Base-by-base conservation (phyloP, 2,888 invertebrate species). In the Villa cingulata region DNA sequence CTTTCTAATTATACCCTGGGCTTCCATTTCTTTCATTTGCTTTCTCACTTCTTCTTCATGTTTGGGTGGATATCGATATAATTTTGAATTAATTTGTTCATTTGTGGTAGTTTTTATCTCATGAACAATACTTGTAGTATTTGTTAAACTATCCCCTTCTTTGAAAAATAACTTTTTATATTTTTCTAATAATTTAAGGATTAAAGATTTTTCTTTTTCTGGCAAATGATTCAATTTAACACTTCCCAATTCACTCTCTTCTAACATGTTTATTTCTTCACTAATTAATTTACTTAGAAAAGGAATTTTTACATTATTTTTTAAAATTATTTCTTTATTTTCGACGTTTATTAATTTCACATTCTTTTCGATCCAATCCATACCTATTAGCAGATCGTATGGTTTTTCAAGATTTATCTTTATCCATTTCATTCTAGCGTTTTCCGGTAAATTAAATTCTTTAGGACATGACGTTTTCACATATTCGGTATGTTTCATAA, bases 71-170 rank as follows among this genome's bases (percentile, higher is more conserved):
- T 41, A 18, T 36, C 47, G 6, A 16, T 47, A 48, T 19, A 38
- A 16, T 47, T 45, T 47, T 5, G 43, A 29, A n/a, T 47, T 32
- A 27, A 51, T 48, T 34, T 39, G 44, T 42, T 49, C 38, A 12
- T 48, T 43, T 15, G 48, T 46, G 12, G 19, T 51, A 20, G 45
- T 48, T 37, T 34, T 44, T 23, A 49, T 51, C 44, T 51, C 44
- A 17, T 39, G 43, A 2, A n/a, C 16, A n/a, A 48, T 29, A 16
- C 10, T 16, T 15, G 46, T 23, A 20, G 51, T 49, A 27, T 45
- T 49, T 5, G 51, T 50, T 37, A 42, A 27, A 17, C 18, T 23
- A 43, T 48, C 43, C 51, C 46, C 48, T 39, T 51, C 45, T 44
- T 50, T 48, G 17, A 45, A 50, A 17, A 50, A 37, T 32, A 41